Base-by-base conservation (phyloP, 1,140 invertebrate species). In the Drosophila carrolli region DNA sequence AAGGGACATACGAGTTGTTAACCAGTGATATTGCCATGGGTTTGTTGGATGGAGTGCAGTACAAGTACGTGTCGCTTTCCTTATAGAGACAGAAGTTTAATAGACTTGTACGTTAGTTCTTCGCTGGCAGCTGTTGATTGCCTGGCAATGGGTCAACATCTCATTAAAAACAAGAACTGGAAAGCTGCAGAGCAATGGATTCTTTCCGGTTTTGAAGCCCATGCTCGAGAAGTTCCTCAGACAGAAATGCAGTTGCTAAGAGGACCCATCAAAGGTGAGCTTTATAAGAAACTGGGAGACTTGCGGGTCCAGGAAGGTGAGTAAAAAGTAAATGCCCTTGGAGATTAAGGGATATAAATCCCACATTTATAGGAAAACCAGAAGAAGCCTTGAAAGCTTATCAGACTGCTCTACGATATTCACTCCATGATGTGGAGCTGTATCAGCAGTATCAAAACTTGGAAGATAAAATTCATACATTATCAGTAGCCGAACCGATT, bases 11-110 rank as follows among this genome's bases (percentile, higher is more conserved):
- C 32, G 0, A 4, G 3, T 9, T 68, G 16, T 11, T 5, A 7
- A 7, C 47, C 5, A 14, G 0, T 5, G 32, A 68, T 13, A 68
- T 68, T 13, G 23, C 61, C 10, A 27, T 13, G 1, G 65, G 65
- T 6, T 32, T 66, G 7, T 23, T 68, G 0, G 23, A 54, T 54
- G 65, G 65, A 9, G 65, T 67, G 0, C 61, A 53, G 13, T 68
- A 66, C 32, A 54, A 54, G 65, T 68, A 14, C 5, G 27, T 35
- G 2, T 9, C 5, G 2, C 2, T 7, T 27, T 1, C 3, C 2
- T 0, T 0, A 2, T 4, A 4, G 16, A 0, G 0, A 32, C 16
- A 4, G 23, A 2, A 14, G 13, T 1, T 10, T n/a, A 7, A 27
- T 11, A 10, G 2, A n/a, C 4, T 19, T 8, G 0, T 16, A 7